Percentiles rank a stretch among this genome's conserved stretches.
phyloP scores from a whole-genome alignment of 1,140 invertebrate genomes.

The Trichonephila clavipes region DNA sequence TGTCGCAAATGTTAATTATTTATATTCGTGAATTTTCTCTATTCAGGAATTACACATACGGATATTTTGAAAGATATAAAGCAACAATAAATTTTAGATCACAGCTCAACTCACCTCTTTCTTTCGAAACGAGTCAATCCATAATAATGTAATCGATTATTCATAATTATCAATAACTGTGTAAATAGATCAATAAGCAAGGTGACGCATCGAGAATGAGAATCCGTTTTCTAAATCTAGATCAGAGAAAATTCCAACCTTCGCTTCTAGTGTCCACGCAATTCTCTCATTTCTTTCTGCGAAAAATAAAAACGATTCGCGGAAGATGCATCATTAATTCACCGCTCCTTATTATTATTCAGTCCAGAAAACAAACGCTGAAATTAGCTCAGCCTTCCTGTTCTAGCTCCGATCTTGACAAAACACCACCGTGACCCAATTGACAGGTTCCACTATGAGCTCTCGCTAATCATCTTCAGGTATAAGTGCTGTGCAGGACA shows the following conservation, averaged over 20 bases:
- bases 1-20: no score
- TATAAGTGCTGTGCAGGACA: neutral
- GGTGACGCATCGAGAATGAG: neutral
- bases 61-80: no score
- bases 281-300: no score
- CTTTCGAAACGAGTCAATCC: neutral
- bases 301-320: neutral
- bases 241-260: neutral
- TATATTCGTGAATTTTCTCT: no score
- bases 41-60: no score
- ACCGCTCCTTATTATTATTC: neutral
- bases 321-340: neutral
- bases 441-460: neutral
- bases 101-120: neutral
- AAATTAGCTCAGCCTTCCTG: conserved; percentile 13
- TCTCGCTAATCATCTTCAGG: neutral
- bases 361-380: neutral
- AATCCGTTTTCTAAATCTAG: neutral
- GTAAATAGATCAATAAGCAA: neutral
- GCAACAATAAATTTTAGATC: no score
- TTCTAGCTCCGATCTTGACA: neutral
- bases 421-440: neutral
- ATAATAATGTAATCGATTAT: neutral
- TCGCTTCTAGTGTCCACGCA: neutral
- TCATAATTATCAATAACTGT: neutral